Evolutionary conservation across 2,113 vertebrate genomes (phyloP).

Genomic region (Podilymbus podiceps): DNA sequence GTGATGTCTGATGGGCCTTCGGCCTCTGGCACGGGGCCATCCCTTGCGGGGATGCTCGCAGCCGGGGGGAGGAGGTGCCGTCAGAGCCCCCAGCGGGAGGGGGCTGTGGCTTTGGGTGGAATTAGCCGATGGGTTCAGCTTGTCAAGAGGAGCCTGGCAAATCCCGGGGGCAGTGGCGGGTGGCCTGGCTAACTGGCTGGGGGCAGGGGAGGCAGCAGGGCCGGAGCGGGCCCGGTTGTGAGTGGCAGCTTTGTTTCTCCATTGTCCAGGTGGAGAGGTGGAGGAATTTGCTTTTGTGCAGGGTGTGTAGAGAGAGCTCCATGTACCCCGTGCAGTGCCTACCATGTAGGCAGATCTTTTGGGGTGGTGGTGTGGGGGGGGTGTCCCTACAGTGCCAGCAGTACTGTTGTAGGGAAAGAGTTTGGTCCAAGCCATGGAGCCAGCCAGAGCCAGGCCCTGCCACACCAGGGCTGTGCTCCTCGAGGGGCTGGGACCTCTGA

Average conservation of each 20-base stretch:
- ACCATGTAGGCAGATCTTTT: too few species aligned
- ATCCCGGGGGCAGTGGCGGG: neutral
- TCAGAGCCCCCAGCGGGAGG: neutral
- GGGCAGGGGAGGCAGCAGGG: fast-evolving
- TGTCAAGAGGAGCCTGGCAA: neutral
- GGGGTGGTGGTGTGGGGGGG: too few species aligned
- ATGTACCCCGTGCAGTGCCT: fast-evolving
- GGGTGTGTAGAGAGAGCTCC: neutral
- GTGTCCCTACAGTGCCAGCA: neutral
- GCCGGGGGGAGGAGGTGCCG: neutral
- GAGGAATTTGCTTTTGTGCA: neutral
- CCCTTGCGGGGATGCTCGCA: neutral
- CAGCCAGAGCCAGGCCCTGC: neutral
- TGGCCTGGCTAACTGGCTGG: neutral
- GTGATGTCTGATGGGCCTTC: neutral
- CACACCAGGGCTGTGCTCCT: neutral
- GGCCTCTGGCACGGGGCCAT: fast-evolving
- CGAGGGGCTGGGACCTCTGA: fast-evolving
- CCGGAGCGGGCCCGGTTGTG: fast-evolving
- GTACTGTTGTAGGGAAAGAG: neutral
- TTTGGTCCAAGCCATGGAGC: neutral
- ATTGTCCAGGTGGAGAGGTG: neutral
- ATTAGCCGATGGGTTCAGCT: neutral
- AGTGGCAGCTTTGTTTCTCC: neutral
- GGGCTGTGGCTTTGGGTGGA: neutral